Base-by-base conservation (phyloP, 1,140 invertebrate species). In the Zaprionus ornatus region DNA sequence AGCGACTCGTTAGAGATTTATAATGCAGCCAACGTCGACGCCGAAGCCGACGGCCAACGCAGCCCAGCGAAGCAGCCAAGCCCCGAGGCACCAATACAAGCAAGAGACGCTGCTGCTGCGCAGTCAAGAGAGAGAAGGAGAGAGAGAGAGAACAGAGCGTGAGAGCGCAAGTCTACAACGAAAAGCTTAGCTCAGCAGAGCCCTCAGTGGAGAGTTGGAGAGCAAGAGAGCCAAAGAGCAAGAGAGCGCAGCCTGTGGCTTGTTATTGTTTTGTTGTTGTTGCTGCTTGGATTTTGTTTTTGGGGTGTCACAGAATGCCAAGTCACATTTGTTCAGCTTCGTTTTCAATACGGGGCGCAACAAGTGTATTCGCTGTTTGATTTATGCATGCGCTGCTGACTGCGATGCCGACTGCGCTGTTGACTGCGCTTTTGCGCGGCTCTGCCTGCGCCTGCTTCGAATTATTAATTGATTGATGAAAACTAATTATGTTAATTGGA, bases 401-500 rank as follows among this genome's bases (percentile, higher is more conserved):
- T 19, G 45, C 45, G 17, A 19, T 50, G 19, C 19, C 15, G 19
- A 21, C 45, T 19, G 17, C 45, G 15, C 45, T 13, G 40, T 1
- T 15, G 35, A 15, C 35, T 37, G 40, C 40, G n/a, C 45, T 21
- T 19, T 21, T 48, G 45, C 10, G 29, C 29, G 9, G 29, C 45
- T 19, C 45, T 48, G 45, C 19, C 45, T 50, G 78, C 57, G 70
- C 60, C 75, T 85, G 84, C 79, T 56, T 77, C 78, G 85, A 81
- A 90, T 88, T 88, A 90, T 79, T 90, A 90, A 88, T 90, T 88
- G 85, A 85, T 85, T 90, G 85, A 88, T 88, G 85, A 90, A 79
- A 88, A 85, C 85, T 88, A 88, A 88, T 90, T 88, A 88, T 88
- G 85, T 82, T 88, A 88, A 88, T 88, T 88, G 85, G 78, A 76